Evolutionary conservation across 2,113 vertebrate species (phyloP).

Genomic region (Anser brachyrhynchus): DNA sequence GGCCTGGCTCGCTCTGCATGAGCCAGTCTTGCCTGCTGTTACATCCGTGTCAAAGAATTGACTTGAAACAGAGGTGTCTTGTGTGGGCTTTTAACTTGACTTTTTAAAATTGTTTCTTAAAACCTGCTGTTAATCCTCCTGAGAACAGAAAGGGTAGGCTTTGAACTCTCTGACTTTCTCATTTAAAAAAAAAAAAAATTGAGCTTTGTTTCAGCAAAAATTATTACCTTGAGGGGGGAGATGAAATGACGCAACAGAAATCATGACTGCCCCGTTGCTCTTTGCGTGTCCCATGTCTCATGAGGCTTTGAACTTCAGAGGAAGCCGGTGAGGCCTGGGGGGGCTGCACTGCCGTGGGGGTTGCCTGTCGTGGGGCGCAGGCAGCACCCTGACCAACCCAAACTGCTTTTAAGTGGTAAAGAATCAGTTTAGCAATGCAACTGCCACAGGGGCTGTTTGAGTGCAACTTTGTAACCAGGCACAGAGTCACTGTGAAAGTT

Average conservation of each 20-base stretch:
- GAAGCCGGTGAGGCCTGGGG: not conserved
- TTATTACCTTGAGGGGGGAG: not conserved
- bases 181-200: not conserved
- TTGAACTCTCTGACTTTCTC: not conserved
- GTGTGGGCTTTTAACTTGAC: not conserved
- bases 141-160: not conserved
- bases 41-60: not conserved
- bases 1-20: accelerated
- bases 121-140: not conserved
- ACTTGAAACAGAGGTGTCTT: not conserved
- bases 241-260: not conserved
- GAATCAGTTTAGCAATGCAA: accelerated
- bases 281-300: accelerated
- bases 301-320: not conserved
- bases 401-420: accelerated
- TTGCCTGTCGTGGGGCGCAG: accelerated
- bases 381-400: not conserved
- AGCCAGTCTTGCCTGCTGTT: accelerated
- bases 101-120: not conserved
- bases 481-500: not conserved
- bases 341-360: too few relatives aligned
- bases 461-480: accelerated
- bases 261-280: accelerated
- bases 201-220: not conserved
- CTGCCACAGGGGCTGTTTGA: accelerated